Base-by-base conservation (phyloP, 2,888 invertebrate species). In the Leptogaster cylindrica region DNA sequence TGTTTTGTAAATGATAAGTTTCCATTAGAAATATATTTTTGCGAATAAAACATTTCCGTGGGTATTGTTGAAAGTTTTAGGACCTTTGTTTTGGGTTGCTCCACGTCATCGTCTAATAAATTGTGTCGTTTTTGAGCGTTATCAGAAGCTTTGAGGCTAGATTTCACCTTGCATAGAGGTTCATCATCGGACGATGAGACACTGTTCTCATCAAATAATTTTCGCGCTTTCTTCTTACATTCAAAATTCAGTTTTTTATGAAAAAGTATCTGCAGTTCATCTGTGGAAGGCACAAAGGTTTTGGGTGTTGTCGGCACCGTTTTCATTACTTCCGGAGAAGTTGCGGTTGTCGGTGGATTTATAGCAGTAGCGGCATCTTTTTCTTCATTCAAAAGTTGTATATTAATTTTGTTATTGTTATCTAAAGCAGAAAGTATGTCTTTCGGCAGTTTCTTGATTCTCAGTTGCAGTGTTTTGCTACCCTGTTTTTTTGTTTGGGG, bases 241-340 rank as follows among this genome's bases (percentile, higher is more conserved):
- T 75, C 74, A 5, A 80, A 71, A 20, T 75, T 74, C 77, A 80
- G 76, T 1, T 78, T 78, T 7, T 72, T 74, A 2, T 70, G 75
- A 68, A 80, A 79, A 46, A 80, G 73, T 23, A 73, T 73, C 2
- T 77, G 77, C 8, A 80, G 65, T 25, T 78, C 72, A 44, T 72
- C 73, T 4, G 67, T 68, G n/a, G 64, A 58, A 2, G 25, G 25
- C 2, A 41, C 16, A 4, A 39, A 39, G 12, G 20, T 58, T 39
- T 58, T 58, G 7, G 58, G 58, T 8, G 58, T 58, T 16, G 25
- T 31, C 10, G 58, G 58, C 6, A 39, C 14, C 20, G 36, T 58
- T 23, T 14, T 20, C n/a, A 28, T 51, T 27, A 7, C 28, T n/a
- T n/a, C n/a, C n/a, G n/a, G n/a, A n/a, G n/a, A n/a, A n/a, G n/a